These are phyloP conservation scores for Cheilinus undulatus DNA, from an alignment of 2,113 vertebrate genomes.

Conservation along the genomic window DNA sequence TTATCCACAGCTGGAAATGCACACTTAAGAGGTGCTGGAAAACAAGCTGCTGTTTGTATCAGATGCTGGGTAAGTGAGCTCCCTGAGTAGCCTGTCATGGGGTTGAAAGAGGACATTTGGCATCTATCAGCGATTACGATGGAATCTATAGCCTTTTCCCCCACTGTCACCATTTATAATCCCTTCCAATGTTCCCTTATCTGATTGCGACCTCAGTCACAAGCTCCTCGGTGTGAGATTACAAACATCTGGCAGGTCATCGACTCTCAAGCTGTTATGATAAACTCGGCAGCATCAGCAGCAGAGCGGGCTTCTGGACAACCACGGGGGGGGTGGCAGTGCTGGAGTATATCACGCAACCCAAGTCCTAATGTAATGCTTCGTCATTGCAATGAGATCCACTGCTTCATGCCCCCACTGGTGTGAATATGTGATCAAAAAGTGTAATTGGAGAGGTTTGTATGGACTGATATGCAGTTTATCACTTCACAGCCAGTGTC, in stretches of 20 bases:
- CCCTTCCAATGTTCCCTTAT: slow-evolving; percentile 70
- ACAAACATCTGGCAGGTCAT: slow-evolving; percentile 81
- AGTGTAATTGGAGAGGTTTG: slow-evolving; percentile 68
- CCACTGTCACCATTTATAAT: slow-evolving; percentile 70
- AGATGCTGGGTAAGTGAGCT: neutral
- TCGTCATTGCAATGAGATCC: slow-evolving; percentile 72
- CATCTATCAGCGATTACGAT: slow-evolving; percentile 48
- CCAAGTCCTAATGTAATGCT: slow-evolving; percentile 61
- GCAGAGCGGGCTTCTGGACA: slow-evolving; percentile 49
- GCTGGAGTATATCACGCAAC: slow-evolving; percentile 56
- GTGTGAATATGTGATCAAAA: slow-evolving; percentile 75
- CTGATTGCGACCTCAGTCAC: slow-evolving; percentile 66
- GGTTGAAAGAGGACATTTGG: slow-evolving; percentile 41
- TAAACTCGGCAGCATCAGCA: slow-evolving; percentile 52
- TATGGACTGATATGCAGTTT: slow-evolving; percentile 57
- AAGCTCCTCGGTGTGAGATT: slow-evolving; percentile 76
- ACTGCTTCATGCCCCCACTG: slow-evolving; percentile 47
- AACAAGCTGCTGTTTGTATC: neutral
- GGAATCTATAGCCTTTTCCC: slow-evolving; percentile 55
- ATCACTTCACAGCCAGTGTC: slow-evolving; percentile 54
- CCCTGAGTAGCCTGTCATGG: neutral
- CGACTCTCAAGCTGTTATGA: slow-evolving; percentile 76
- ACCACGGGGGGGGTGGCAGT: slow-evolving; percentile 25
- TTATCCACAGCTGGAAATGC: slow-evolving; percentile 21
- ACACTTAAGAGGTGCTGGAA: neutral